Base-by-base conservation (phyloP, 2,113 vertebrate genomes). In the Poeciliopsis retropinna region DNA sequence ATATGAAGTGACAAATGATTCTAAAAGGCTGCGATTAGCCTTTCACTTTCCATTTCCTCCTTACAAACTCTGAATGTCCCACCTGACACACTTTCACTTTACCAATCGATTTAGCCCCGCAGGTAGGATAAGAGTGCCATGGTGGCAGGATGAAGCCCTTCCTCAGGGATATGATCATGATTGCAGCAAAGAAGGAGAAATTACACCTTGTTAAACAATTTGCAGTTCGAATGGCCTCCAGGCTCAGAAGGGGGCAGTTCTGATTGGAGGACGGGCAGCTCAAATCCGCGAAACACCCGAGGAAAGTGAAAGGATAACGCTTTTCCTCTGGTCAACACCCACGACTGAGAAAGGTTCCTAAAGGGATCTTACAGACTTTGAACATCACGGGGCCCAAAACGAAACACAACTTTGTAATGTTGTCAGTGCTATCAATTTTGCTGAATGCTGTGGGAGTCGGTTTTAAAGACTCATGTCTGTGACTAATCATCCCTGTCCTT, bases 91-190 rank as follows among this genome's bases (percentile, higher is more conserved):
- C 78, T 87, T 84, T 86, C 75, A 86, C 78, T 84, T 88, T 87
- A 90, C 89, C 83, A 88, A 94, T 93, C 79, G 92, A 93, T 91
- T 91, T 81, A 51, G 72, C 86, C 90, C 88, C 41, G 73, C 76
- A 82, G 93, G 85, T 79, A 74, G 75, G 77, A 84, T 76, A 68
- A 81, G 75, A 79, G 82, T 39, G 78, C 78, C 66, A 64, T 17
- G 67, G 67, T 72, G 67, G 75, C 74, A 76, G 76, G 67, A 78
- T 66, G 78, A 78, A 87, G 79, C 64, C 73, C 67, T 85, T 27
- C 78, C 80, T 72, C 75, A 78, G 79, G 83, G 84, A 82, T 72
- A 82, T 69, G 80, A 73, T 86, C 84, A 80, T 67, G 73, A 76
- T 79, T 83, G 75, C 68, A n/a, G 83, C 73, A 68, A 75, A 90